Evolutionary conservation across 2,797 vertebrate genomes (phyloP).

Genomic region (Botia kubotai): DNA sequence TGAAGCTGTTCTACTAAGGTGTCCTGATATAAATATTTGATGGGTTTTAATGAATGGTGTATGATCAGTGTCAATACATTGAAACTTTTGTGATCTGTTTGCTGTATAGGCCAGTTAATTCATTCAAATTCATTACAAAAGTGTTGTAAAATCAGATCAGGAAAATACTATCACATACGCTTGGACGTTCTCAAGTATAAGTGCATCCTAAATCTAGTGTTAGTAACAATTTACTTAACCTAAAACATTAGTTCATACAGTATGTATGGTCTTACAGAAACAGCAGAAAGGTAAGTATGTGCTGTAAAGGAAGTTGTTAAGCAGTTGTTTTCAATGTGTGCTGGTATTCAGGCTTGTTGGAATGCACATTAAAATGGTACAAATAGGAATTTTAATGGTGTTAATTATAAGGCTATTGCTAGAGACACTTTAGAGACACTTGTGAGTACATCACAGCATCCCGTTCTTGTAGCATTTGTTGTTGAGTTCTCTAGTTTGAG

Average conservation of each 20-base stretch:
- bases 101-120: not conserved
- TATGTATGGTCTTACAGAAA: constrained; percentile 56
- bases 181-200: constrained; percentile 79
- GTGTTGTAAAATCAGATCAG: not conserved
- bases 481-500: not conserved
- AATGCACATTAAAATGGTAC: constrained; percentile 59
- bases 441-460: not conserved
- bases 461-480: constrained; percentile 10
- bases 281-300: constrained; percentile 64
- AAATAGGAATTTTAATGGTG: constrained; percentile 52
- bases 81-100: not conserved
- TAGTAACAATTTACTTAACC: constrained; percentile 68
- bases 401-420: constrained; percentile 44
- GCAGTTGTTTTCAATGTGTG: not conserved
- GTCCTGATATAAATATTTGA: not conserved
- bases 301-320: not conserved
- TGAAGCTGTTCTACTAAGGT: too few species aligned
- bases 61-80: not conserved
- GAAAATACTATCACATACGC: constrained; percentile 72
- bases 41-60: not conserved
- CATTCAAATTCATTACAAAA: not conserved
- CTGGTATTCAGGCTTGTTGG: constrained; percentile 27
- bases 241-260: constrained; percentile 26
- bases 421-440: constrained; percentile 17
- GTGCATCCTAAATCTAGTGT: constrained; percentile 80